These are phyloP conservation scores for Carassius auratus DNA, from an alignment of 2,113 vertebrate species.

Conservation along the genomic window DNA sequence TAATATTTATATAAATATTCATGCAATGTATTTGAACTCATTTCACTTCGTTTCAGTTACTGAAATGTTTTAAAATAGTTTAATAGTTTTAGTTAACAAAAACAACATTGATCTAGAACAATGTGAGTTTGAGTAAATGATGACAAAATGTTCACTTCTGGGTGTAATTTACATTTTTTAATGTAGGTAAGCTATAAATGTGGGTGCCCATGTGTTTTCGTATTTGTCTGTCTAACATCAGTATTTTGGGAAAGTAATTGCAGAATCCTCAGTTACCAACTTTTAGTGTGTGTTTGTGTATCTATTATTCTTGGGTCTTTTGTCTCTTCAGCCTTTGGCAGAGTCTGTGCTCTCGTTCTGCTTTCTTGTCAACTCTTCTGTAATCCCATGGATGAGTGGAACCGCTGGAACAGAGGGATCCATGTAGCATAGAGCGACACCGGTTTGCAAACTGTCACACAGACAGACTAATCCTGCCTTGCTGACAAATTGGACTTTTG, in stretches of 20 bases:
- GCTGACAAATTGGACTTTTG: conserved; percentile 56
- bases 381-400: conserved; percentile 58
- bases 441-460: conserved; percentile 41
- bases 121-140: background rate
- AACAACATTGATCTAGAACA: background rate
- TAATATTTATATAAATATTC: too few relatives aligned
- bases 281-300: background rate
- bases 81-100: background rate
- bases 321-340: conserved; percentile 2
- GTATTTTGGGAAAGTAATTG: too few relatives aligned
- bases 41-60: too few relatives aligned
- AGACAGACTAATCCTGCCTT: conserved; percentile 60
- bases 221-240: too few relatives aligned
- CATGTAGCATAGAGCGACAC: conserved; percentile 35
- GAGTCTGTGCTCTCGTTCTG: conserved; percentile 35
- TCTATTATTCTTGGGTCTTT: background rate
- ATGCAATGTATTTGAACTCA: too few relatives aligned
- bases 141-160: background rate
- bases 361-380: conserved; percentile 28
- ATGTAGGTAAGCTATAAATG: background rate
- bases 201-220: too few relatives aligned
- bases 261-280: background rate
- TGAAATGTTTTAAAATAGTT: background rate
- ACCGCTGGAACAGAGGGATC: conserved; percentile 54
- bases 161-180: background rate